Base-by-base conservation (phyloP, 1,140 invertebrate species). In the Drosophila nigromelanica region DNA sequence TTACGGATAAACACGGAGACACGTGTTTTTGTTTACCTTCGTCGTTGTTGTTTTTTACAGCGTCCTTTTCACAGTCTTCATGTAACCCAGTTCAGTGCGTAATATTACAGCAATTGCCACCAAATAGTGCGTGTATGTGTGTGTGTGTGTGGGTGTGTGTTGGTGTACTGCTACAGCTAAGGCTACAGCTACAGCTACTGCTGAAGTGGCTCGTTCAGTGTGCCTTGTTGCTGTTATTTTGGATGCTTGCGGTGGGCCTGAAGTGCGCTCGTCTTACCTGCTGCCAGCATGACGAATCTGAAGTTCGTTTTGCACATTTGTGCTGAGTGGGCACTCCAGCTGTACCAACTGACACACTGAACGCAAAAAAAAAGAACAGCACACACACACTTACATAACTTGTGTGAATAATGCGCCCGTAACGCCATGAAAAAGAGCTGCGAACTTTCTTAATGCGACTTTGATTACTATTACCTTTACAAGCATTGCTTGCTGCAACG, bases 11-110 rank as follows among this genome's bases (percentile, higher is more conserved):
- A 4, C 62, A 21, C 50, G 66, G 51, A 55, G 66, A 80, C 83
- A 87, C 83, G 83, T 87, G 83, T 87, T 89, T 87, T 87, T 87
- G 83, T 87, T 87, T 87, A 87, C 83, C 64, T 87, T 89, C 73
- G 60, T 69, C 69, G 68, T 80, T 87, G 77, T 86, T 86, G 74
- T 75, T 76, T 70, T 60, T 63, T 70, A 47, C 43, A 62, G 42
- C 70, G 73, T 66, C 80, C 54, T 35, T 35, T 35, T 35, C 45
- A 60, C 61, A 62, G 70, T 72, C 52, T 63, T 59, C 60, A 37
- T 39, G 72, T 79, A 89, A 83, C 83, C 85, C 73, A 89, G 79
- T 83, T 87, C 58, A 69, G 59, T 87, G 82, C 82, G 82, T 87
- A 60, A 24, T 40, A 60, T 40, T 60, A 60, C 63, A 63, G 54